Evolutionary conservation across 2,113 vertebrate species (phyloP).

Genomic region (Xenus cinereus): DNA sequence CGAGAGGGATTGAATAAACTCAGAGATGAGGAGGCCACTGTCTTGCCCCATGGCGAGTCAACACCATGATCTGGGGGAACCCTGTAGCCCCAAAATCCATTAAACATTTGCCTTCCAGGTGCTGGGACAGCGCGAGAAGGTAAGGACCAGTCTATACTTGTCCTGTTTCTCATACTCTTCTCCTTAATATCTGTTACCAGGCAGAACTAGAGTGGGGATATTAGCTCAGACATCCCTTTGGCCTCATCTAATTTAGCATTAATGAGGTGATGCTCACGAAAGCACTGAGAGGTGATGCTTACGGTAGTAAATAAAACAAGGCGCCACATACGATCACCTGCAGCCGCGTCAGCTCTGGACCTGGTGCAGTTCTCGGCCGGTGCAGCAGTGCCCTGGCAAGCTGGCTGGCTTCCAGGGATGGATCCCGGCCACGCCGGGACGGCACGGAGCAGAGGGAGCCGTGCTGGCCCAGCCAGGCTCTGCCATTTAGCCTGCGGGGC

Average conservation of each 20-base stretch:
- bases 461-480: not conserved
- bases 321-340: not conserved
- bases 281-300: not conserved
- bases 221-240: not conserved
- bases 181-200: not conserved
- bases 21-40: not conserved
- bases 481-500: not conserved
- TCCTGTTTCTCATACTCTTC: not conserved
- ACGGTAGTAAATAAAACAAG: not conserved
- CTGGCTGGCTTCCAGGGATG: fast-evolving
- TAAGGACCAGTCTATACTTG: constrained; percentile 14
- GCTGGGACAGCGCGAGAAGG: not conserved
- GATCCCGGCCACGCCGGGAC: not conserved
- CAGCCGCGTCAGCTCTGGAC: not conserved
- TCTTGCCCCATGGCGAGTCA: not conserved
- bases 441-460: not conserved
- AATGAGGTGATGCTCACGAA: not conserved
- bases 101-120: not conserved
- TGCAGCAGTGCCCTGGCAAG: not conserved
- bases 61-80: fast-evolving
- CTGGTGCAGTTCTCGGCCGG: not conserved
- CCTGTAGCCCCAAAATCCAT: not conserved
- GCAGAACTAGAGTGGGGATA: not conserved
- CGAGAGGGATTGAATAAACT: not conserved
- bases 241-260: not conserved